Base-by-base conservation (phyloP, 2,888 invertebrate genomes). In the Drosophila parthenogenetica region DNA sequence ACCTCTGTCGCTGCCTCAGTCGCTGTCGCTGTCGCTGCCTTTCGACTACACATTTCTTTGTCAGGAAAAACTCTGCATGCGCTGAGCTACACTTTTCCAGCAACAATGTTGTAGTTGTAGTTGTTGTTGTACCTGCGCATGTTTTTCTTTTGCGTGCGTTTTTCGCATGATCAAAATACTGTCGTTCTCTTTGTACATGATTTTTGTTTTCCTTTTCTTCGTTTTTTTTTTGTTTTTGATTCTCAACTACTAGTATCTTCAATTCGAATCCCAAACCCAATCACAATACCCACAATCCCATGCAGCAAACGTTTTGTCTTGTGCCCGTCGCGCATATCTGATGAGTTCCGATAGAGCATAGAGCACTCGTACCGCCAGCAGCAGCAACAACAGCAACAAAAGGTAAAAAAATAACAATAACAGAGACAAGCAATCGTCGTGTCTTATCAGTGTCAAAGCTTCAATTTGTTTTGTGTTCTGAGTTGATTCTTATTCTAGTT, bases 101-200 rank as follows among this genome's bases (percentile, higher is more conserved):
- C 74, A 53, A 81, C 66, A 50, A 40, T 55, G 37, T 62, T 64
- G 46, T 57, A 55, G 48, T 45, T 51, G 42, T 57, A 55, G 48
- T 45, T 51, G 42, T 17, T 37, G 49, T 58, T 71, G 58, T 87
- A 85, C 87, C 84, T 83, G 84, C 76, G 78, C 77, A 87, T 84
- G 84, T 78, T 84, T 82, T 88, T 79, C 81, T 68, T 87, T 65
- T 87, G 81, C 81, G 81, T 89, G 89, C 81, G 87, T 70, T 85
- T 87, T 89, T 89, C 82, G 86, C 88, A 89, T 89, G 80, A 85
- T 89, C 89, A 84, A 82, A 84, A 79, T 76, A 65, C 71, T 70
- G 74, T 78, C 60, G 69, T 60, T 51, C 58, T 40, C 55, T 40
- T 43, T 62, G 65, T 53, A 54, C 60, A 73, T 76, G 58, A 74